Base-by-base conservation (phyloP, 2,797 vertebrate species). In the Crocidura indochinensis region DNA sequence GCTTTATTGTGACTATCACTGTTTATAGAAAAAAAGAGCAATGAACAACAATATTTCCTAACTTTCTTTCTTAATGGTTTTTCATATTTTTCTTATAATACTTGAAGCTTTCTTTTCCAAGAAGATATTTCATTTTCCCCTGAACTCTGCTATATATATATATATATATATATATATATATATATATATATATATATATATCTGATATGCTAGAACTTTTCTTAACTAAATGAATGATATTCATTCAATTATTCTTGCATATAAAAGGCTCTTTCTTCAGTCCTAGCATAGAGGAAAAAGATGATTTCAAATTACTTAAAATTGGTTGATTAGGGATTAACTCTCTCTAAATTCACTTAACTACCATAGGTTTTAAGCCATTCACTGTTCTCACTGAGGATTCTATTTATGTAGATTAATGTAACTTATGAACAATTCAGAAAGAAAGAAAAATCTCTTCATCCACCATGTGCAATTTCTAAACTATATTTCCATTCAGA, bases 341-440 rank as follows among this genome's bases (percentile, higher is more conserved):
- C n/a, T 49, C 90, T 49, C 90, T 65, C 49, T 51, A 47, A 60
- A 24, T 72, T 84, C 11, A 19, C 44, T 65, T 51, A 80, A 75
- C 29, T 38, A 38, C 38, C 24, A 46, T 10, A 75, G 31, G 29
- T 47, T 44, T 44, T 72, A 51, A 77, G 10, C n/a, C 60, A 24
- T 62, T 68, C 44, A 8, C 8, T 51, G 0, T 80, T 75, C 47
- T 26, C 10, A 67, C 4, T 8, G 65, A 67, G 64, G 27, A 10
- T 0, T 22, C 22, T 9, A 1, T 7, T 53, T 80, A 0, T 38
- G 12, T 22, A 38, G 80, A 62, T 65, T 73, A 24, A 12, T 12
- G 15, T 44, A 88, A 76, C 26, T 74, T 76, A 19, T 0, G 26
- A 81, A 71, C 6, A 22, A n/a, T 5, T 31, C 3, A 47, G n/a